These are phyloP conservation scores for Melinaea menophilus DNA, from an alignment of 2,888 invertebrate genomes.

Conservation along the genomic window DNA sequence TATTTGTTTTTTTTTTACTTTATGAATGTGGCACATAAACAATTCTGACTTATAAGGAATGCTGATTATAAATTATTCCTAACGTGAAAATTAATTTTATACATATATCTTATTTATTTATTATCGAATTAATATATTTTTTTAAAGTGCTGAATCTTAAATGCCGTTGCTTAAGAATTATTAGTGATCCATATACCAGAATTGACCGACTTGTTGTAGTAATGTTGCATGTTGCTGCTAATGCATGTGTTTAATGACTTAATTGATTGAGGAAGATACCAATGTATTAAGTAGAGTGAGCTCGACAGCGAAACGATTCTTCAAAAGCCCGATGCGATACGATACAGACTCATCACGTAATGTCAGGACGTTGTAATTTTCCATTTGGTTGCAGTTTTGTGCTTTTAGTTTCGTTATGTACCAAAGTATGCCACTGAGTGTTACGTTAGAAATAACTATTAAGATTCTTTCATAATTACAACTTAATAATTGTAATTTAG, in stretches of 20 bases:
- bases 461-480: neutral
- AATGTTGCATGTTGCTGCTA: too few relatives aligned
- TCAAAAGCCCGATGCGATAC: conserved; percentile 47
- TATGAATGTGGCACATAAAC: too few relatives aligned
- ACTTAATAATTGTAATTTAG: too few relatives aligned
- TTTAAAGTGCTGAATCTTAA: conserved; percentile 13
- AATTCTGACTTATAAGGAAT: too few relatives aligned
- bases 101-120: too few relatives aligned
- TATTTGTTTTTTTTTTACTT: too few relatives aligned
- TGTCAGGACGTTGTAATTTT: conserved; percentile 51
- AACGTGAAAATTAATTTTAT: too few relatives aligned
- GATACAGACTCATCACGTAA: conserved; percentile 51
- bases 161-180: conserved; percentile 37
- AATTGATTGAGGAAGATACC: conserved; percentile 37
- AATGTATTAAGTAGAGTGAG: conserved; percentile 43
- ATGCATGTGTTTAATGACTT: conserved; percentile 1
- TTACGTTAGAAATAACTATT: conserved; percentile 22
- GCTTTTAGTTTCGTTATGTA: conserved; percentile 32
- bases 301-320: conserved; percentile 59
- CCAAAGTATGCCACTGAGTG: conserved; percentile 44
- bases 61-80: too few relatives aligned
- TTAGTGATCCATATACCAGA: conserved; percentile 1
- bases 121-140: neutral
- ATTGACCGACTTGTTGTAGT: neutral
- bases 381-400: conserved; percentile 57